Evolutionary conservation across 2,888 invertebrate species (phyloP), one percentile per base, ranked within the genome.

Genomic region (Dugesia japonica): DNA sequence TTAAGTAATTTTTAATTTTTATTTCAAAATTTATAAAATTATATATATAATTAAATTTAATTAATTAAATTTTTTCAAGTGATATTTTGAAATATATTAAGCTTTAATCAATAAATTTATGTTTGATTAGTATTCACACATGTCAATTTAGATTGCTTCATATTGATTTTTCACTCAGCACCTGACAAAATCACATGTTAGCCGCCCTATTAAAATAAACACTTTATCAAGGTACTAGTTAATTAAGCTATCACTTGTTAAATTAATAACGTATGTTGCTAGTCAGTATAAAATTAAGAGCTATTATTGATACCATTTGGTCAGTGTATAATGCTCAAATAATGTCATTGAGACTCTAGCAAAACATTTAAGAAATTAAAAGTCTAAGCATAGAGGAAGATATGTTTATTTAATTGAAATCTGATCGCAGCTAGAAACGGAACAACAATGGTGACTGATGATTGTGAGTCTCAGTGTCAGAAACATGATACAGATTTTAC

Each of bases 381-480:
- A 56, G 56, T 56, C 56, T 56, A 56, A 56, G 17, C 56, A 13
- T 56, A 4, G 56, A 56, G 56, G 56, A 56, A 56, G 56, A 56
- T n/a, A 20, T 56, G 56, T 56, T 56, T 56, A n/a, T 56, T 56
- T 56, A 56, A 56, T 13, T 56, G 56, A 56, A 56, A 56, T n/a
- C 56, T 56, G 56, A 56, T 56, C 56, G 56, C 56, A 56, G 56
- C n/a, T 56, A 13, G 56, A 56, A 56, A 56, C 56, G 56, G 56
- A 56, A 56, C 56, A 56, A 56, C 56, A 56, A 56, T 56, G 56
- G 56, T 56, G 56, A 56, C 56, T 56, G 56, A 56, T 56, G 56
- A 56, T 56, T 13, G 56, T 56, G 56, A 56, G 56, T 13, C 56
- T n/a, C 56, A 56, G 56, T 56, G 56, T 56, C 56, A 56, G 56